phyloP scores from a whole-genome alignment of 2,797 vertebrate genomes.

The Chanos chanos region DNA sequence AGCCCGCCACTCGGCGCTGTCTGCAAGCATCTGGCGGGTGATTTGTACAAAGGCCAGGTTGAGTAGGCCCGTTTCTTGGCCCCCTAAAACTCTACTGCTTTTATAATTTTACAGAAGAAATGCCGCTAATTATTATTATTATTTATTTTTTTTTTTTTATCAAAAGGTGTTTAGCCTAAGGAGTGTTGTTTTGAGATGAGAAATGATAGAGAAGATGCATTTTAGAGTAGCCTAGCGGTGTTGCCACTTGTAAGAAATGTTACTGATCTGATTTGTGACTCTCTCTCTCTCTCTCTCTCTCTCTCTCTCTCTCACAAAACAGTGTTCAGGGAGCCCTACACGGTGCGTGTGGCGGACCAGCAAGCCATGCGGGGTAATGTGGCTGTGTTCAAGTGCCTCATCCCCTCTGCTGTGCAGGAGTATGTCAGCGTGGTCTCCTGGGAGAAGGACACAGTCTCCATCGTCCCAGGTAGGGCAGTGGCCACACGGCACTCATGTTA shows the following conservation, averaged over 20 bases:
- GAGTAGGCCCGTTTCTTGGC: neutral
- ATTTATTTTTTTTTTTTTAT: no score
- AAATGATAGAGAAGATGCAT: no score
- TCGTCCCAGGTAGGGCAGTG: conserved; percentile 85
- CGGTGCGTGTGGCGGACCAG: conserved; percentile 98
- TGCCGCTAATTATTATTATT: no score
- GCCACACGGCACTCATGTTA: neutral
- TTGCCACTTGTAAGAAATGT: no score
- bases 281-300: neutral
- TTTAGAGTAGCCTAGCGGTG: no score
- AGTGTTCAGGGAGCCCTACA: conserved; percentile 99
- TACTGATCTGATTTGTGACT: neutral
- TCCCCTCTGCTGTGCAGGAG: conserved; percentile 96
- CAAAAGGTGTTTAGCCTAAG: no score
- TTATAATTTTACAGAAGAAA: no score
- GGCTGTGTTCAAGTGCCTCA: conserved; percentile 99
- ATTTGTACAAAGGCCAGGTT: conserved; percentile 65
- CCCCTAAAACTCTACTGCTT: neutral
- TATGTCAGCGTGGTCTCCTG: conserved; percentile 98
- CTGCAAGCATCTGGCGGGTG: conserved; percentile 61
- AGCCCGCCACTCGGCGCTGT: conserved; percentile 54
- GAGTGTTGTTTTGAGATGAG: no score
- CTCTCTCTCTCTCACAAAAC: conserved; percentile 10
- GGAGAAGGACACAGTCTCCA: conserved; percentile 98
- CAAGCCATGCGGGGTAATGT: conserved; percentile 98